Conservation (phyloP, 2,888 invertebrate species). For the Erebia ligea region DNA sequence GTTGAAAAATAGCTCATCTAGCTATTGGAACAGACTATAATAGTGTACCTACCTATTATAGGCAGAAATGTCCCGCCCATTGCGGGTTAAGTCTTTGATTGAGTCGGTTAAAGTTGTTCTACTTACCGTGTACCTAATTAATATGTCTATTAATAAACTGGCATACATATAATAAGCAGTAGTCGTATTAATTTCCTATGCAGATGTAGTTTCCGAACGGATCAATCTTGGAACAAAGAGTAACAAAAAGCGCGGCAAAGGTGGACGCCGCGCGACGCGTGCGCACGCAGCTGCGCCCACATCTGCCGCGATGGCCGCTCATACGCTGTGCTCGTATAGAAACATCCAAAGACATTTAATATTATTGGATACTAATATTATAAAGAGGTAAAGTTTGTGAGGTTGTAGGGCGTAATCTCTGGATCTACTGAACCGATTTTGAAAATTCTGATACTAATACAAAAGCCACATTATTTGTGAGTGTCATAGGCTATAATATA, state of each 20-base stretch:
- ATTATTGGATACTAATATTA: neutral
- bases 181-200: conserved; percentile 20
- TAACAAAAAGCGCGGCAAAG: conserved; percentile 48
- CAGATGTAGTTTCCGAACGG: conserved; percentile 42
- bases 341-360: neutral
- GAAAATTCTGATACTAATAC: too few species aligned
- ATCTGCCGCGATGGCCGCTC: conserved; percentile 45
- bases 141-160: neutral
- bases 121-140: neutral
- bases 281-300: conserved; percentile 51
- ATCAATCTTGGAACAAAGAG: conserved; percentile 50
- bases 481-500: too few species aligned
- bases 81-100: too few species aligned
- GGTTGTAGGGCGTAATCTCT: too few species aligned
- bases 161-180: conserved; percentile 9
- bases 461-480: too few species aligned
- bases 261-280: conserved; percentile 46
- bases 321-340: neutral
- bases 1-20: too few species aligned
- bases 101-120: neutral
- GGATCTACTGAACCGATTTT: neutral
- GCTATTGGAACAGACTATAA: too few species aligned
- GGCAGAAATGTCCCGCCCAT: too few species aligned
- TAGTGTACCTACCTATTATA: too few species aligned
- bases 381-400: neutral